phyloP scores from a whole-genome alignment of 2,888 invertebrate genomes.

The Antitype chi region DNA sequence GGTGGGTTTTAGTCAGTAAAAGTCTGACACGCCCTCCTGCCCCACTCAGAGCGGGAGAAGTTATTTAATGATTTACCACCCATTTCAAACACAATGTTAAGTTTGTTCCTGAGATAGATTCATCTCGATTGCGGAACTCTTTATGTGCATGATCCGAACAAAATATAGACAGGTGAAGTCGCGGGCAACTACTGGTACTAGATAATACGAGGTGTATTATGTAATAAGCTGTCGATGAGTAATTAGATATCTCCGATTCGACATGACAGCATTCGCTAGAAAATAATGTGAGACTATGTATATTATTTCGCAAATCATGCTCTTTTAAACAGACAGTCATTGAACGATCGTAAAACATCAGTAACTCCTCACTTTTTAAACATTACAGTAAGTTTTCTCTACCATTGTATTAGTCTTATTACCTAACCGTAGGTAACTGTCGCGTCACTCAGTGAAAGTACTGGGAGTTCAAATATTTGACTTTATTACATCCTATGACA shows the following conservation, averaged over 20 bases:
- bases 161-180: too few species aligned
- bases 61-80: too few species aligned
- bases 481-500: constrained; percentile 34
- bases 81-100: too few species aligned
- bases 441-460: constrained; percentile 64
- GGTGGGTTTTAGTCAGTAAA: too few species aligned
- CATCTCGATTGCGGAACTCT: too few species aligned
- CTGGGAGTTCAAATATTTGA: constrained; percentile 58
- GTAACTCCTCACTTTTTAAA: constrained; percentile 29
- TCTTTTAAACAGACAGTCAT: constrained; percentile 32
- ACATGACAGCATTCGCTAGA: constrained; percentile 3
- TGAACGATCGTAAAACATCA: constrained; percentile 6
- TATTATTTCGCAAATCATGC: constrained; percentile 41
- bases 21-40: too few species aligned
- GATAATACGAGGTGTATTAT: not conserved
- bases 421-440: constrained; percentile 47
- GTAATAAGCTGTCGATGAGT: not conserved
- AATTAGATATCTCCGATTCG: constrained; percentile 18
- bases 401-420: constrained; percentile 56
- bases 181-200: too few species aligned
- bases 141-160: too few species aligned
- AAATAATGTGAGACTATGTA: constrained; percentile 8
- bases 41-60: too few species aligned
- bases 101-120: too few species aligned
- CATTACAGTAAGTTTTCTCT: constrained; percentile 41